Base-by-base conservation (phyloP, 30 jellyfish, hydroid and myxozoan species). In the Haliclystus octoradiatus region DNA sequence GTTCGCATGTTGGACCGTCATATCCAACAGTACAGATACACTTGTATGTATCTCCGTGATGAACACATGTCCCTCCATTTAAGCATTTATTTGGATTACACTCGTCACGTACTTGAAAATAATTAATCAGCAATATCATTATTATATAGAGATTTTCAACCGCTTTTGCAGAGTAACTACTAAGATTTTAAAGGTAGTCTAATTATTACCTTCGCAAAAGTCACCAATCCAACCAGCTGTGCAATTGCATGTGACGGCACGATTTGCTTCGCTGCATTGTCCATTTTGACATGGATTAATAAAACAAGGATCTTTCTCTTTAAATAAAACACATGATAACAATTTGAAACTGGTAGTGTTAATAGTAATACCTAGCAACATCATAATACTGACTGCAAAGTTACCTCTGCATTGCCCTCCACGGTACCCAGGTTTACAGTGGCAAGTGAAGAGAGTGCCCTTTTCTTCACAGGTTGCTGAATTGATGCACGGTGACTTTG, bases 221-320 rank as follows among this genome's bases (percentile, higher is more conserved):
- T 84, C 92, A 33, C 95, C 95, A 30, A 78, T 78, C 95, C 95
- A 84, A 15, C 95, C 95, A 23, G 35, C 81, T 2, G 92, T 65
- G 74, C 95, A 84, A 27, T 84, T 84, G 68, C 95, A 84, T 12
- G 85, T 46, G n/a, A 72, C 34, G 3, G 77, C 92, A 3, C 75
- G 47, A 26, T 46, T 50, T 28, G 27, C 28, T 35, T 84, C 95
- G 4, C 52, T 31, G 69, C 95, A 84, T 15, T 27, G 52, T 0
- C 95, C 95, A 62, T 84, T 75, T 13, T 30, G 23, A 61, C 95
- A 84, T 13, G 95, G 95, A 65, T 70, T 84, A 0, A 88, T 88
- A 40, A 34, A 34, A 69, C 95, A 84, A 14, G 95, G 95, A 52
- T 84, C 95, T 31, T 74, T 68, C 31, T 84, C 95, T 78, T 23